phyloP scores from a whole-genome alignment of 2,888 invertebrate species.

The Anthophora plumipes region DNA sequence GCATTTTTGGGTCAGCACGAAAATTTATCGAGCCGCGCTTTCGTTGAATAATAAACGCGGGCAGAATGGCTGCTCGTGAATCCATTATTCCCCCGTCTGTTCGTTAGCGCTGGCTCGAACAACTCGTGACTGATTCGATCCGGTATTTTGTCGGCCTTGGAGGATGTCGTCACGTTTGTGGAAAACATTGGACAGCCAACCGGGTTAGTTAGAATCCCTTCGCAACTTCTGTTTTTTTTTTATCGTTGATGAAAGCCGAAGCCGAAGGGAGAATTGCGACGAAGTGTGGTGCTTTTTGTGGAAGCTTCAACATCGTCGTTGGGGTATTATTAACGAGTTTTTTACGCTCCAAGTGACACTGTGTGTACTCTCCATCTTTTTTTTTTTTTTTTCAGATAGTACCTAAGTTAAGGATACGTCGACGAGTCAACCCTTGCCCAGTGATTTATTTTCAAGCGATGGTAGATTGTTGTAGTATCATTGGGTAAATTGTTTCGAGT shows the following conservation, averaged over 20 bases:
- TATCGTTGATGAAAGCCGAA: neutral
- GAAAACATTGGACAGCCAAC: neutral
- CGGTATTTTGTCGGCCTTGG: neutral
- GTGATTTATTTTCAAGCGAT: neutral
- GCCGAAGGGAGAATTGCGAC: neutral
- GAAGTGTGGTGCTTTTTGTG: neutral
- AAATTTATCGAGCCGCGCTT: constrained; percentile 58
- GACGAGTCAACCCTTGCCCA: neutral
- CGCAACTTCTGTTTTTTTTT: too few species aligned
- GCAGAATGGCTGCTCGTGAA: constrained; percentile 26
- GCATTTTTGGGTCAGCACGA: constrained; percentile 52
- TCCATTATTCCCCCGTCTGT: constrained; percentile 34
- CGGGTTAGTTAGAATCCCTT: neutral
- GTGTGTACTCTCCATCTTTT: too few species aligned
- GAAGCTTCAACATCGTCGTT: neutral
- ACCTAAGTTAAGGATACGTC: neutral
- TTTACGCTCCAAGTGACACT: neutral
- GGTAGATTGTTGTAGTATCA: neutral
- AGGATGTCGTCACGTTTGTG: neutral
- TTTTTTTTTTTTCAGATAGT: neutral
- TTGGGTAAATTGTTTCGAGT: neutral
- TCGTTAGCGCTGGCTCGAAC: constrained; percentile 13
- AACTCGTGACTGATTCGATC: neutral
- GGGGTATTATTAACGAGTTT: neutral
- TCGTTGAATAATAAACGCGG: constrained; percentile 56